phyloP scores from a whole-genome alignment of 1,140 invertebrate species.

The Andricus grossulariae region DNA sequence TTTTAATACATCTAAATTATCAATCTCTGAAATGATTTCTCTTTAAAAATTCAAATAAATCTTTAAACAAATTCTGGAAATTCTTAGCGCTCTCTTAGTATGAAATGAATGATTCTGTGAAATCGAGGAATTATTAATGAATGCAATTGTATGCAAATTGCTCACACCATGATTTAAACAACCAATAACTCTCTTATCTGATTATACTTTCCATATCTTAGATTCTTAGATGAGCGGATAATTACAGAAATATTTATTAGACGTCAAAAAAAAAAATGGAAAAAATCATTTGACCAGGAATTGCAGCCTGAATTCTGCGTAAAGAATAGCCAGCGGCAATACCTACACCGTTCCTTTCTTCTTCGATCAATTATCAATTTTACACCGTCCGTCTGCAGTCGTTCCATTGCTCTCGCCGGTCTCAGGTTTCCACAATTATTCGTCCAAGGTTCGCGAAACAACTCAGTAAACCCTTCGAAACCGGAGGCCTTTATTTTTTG shows the following conservation, averaged over 20 bases:
- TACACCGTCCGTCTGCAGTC: slow-evolving; percentile 42
- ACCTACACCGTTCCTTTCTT: slow-evolving; percentile 23
- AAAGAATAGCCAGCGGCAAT: slow-evolving; percentile 12
- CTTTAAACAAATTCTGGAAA: neutral
- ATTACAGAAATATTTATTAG: slow-evolving; percentile 1
- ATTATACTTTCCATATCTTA: slow-evolving; percentile 6
- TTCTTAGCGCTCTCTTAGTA: too few relatives aligned
- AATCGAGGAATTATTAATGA: too few relatives aligned
- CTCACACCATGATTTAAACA: neutral
- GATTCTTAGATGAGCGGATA: neutral
- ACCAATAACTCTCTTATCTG: slow-evolving; percentile 15
- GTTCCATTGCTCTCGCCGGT: slow-evolving; percentile 40
- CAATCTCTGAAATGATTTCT: too few relatives aligned
- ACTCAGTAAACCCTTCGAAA: neutral
- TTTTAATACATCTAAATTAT: too few relatives aligned
- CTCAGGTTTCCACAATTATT: slow-evolving; percentile 36
- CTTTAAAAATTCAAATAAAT: too few relatives aligned
- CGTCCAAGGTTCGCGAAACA: slow-evolving; percentile 11
- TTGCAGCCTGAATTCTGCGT: slow-evolving; percentile 1
- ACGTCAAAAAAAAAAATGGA: neutral
- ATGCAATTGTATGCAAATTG: neutral
- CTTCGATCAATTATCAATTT: slow-evolving; percentile 47
- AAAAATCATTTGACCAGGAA: neutral
- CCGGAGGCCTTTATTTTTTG: neutral
- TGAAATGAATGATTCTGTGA: too few relatives aligned